phyloP scores from a whole-genome alignment of 2,888 invertebrate genomes.

The Lasioglossum villosulum region DNA sequence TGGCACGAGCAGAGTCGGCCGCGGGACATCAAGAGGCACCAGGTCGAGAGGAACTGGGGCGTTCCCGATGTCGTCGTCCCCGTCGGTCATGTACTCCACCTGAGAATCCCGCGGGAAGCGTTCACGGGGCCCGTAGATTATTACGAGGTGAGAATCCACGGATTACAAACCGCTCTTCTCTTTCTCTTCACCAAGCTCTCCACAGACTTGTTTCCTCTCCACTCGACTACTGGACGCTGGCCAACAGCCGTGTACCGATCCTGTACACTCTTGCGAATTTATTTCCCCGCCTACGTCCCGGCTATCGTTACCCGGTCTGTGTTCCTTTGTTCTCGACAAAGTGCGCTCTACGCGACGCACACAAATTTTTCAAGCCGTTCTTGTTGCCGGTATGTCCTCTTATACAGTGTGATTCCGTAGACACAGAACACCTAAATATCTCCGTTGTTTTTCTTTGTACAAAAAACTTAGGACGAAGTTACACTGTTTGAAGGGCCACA shows the following conservation, averaged over 20 bases:
- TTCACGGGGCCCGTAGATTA: conserved; percentile 88
- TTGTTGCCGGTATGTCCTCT: background rate
- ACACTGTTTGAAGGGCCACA: too few relatives aligned
- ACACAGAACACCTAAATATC: too few relatives aligned
- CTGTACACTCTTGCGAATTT: conserved; percentile 32
- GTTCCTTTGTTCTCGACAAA: conserved; percentile 10
- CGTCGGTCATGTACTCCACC: conserved; percentile 90
- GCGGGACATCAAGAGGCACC: conserved; percentile 49
- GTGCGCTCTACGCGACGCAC: background rate
- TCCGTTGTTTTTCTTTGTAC: too few relatives aligned
- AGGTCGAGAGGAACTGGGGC: conserved; percentile 83
- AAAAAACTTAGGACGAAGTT: too few relatives aligned
- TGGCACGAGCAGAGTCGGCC: conserved; percentile 49
- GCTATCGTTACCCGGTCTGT: background rate
- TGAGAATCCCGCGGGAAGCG: conserved; percentile 90
- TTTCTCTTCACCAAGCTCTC: background rate
- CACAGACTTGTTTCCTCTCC: background rate
- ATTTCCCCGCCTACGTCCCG: conserved; percentile 20
- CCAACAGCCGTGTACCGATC: conserved; percentile 31
- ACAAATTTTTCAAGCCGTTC: background rate
- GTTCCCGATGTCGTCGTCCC: conserved; percentile 88
- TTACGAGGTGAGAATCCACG: conserved; percentile 88
- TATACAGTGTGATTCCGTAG: too few relatives aligned
- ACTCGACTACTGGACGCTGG: conserved; percentile 17
- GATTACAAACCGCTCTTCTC: background rate